These are phyloP conservation scores for Teleogryllus oceanicus DNA, from an alignment of 2,888 invertebrate genomes.

Conservation along the genomic window DNA sequence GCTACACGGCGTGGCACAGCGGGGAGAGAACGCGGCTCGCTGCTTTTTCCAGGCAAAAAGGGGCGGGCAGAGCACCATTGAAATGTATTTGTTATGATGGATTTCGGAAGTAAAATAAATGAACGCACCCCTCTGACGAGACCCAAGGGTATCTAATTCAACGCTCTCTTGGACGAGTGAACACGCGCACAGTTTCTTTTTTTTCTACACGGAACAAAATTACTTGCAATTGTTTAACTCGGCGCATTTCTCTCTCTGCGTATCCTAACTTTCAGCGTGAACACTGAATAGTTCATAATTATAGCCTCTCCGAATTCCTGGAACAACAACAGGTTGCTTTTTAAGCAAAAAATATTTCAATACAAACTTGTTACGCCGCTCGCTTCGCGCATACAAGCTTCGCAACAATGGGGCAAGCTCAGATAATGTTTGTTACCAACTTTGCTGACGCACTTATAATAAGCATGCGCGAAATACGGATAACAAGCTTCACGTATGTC, in stretches of 20 bases:
- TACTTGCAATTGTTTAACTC: slow-evolving; percentile 1
- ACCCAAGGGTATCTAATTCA: neutral
- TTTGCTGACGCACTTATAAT: too few species aligned
- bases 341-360: too few species aligned
- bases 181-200: neutral
- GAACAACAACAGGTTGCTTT: too few species aligned
- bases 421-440: too few species aligned
- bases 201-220: neutral
- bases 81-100: slow-evolving; percentile 18
- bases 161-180: neutral
- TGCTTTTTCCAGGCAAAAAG: neutral
- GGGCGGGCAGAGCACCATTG: neutral
- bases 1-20: neutral
- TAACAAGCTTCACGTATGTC: neutral
- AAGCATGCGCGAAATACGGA: too few species aligned
- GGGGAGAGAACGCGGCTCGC: neutral
- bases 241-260: neutral
- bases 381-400: too few species aligned
- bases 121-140: neutral
- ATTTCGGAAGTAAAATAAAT: slow-evolving; percentile 9
- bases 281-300: slow-evolving; percentile 3
- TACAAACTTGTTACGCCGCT: too few species aligned
- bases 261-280: neutral
- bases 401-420: too few species aligned
- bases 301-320: neutral